phyloP scores from a whole-genome alignment of 2,113 vertebrate genomes.

The Syngnathus floridae region DNA sequence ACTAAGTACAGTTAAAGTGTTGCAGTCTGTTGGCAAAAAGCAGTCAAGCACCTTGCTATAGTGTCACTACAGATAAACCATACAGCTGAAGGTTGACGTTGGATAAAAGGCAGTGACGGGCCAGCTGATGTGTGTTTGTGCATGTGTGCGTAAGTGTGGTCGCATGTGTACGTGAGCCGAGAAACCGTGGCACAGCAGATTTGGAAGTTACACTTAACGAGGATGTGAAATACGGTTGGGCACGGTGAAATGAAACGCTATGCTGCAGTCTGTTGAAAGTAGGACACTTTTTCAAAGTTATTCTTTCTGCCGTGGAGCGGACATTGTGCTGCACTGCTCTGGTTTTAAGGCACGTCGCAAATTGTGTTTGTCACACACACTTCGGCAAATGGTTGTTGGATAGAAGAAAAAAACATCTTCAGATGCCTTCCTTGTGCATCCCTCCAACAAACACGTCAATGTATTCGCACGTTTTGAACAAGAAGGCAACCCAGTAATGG shows the following conservation, averaged over 20 bases:
- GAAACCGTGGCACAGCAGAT: constrained; percentile 62
- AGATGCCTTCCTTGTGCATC: neutral
- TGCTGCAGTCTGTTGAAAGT: constrained; percentile 57
- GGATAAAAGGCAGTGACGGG: constrained; percentile 69
- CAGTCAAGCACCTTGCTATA: constrained; percentile 70
- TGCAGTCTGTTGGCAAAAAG: constrained; percentile 72
- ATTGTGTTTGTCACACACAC: constrained; percentile 29
- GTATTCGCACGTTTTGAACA: neutral
- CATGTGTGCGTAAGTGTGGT: constrained; percentile 29
- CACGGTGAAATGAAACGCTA: constrained; percentile 62
- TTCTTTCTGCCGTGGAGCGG: constrained; percentile 46
- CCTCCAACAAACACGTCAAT: neutral
- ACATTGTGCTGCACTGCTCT: constrained; percentile 16
- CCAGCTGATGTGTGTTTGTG: constrained; percentile 51
- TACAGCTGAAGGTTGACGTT: constrained; percentile 66
- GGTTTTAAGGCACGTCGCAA: constrained; percentile 25
- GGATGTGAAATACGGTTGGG: constrained; percentile 60
- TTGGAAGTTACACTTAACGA: constrained; percentile 55
- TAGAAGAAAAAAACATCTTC: neutral
- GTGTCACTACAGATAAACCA: constrained; percentile 71
- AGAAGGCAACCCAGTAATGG: neutral
- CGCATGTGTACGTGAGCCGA: constrained; percentile 45
- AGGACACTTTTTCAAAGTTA: constrained; percentile 62
- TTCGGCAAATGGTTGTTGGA: constrained; percentile 8
- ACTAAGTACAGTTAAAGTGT: constrained; percentile 73